Evolutionary conservation across 2,888 invertebrate genomes (phyloP).

Genomic region (Trachelus tabidus): DNA sequence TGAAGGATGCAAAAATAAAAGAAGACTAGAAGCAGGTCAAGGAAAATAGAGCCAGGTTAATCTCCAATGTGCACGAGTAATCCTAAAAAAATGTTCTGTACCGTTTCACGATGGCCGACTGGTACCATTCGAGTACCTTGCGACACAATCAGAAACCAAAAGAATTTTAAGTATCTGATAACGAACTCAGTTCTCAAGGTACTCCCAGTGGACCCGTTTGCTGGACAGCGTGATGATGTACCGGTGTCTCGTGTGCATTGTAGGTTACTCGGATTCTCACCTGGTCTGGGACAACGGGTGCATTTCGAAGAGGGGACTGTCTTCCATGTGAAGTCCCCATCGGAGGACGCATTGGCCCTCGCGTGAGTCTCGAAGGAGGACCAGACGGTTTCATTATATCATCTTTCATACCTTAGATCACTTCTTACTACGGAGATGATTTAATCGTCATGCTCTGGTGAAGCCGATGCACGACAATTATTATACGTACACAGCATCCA

Average conservation of each 20-base stretch:
- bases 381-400: neutral
- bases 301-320: conserved; percentile 63
- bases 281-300: conserved; percentile 62
- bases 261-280: conserved; percentile 64
- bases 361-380: neutral
- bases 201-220: neutral
- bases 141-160: neutral
- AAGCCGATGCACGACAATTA: neutral
- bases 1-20: neutral
- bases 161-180: neutral
- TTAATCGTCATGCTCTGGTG: neutral
- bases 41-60: neutral
- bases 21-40: neutral
- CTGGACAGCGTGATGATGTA: neutral
- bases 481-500: neutral
- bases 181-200: neutral
- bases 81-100: neutral
- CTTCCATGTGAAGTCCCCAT: conserved; percentile 62
- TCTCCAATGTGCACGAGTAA: conserved; percentile 32
- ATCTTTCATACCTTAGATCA: neutral
- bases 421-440: neutral
- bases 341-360: conserved; percentile 57
- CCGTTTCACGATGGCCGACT: neutral
- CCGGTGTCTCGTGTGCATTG: conserved; percentile 59
- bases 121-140: neutral